Evolutionary conservation across 2,888 invertebrate genomes (phyloP).

Genomic region (Lasioglossum morio): DNA sequence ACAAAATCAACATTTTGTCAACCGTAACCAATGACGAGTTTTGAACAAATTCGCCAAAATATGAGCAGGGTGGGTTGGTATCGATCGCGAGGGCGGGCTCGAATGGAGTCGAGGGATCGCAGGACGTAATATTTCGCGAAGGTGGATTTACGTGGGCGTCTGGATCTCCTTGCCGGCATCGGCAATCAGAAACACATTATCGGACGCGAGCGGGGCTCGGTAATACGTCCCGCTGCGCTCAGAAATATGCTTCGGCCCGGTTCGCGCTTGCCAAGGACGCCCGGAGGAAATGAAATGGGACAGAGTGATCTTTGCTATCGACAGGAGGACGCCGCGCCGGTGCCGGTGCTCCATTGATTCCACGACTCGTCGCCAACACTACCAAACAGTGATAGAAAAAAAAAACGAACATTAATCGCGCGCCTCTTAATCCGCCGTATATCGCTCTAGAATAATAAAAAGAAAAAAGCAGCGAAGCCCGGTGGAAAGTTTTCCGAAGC

Average conservation of each 20-base stretch:
- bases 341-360: constrained; percentile 3
- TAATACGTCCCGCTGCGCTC: constrained; percentile 80
- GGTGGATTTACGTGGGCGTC: constrained; percentile 60
- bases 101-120: neutral
- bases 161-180: constrained; percentile 50
- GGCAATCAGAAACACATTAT: constrained; percentile 84
- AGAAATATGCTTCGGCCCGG: constrained; percentile 73
- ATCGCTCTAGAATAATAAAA: neutral
- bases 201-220: constrained; percentile 74
- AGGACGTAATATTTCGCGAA: constrained; percentile 60
- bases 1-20: neutral
- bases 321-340: neutral
- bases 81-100: neutral
- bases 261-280: constrained; percentile 43
- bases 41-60: neutral
- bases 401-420: constrained; percentile 10
- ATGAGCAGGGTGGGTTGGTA: neutral
- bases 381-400: neutral
- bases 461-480: neutral
- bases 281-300: constrained; percentile 50
- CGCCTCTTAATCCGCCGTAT: neutral
- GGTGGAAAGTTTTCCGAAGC: neutral
- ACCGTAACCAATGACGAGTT: neutral
- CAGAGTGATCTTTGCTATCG: constrained; percentile 52
- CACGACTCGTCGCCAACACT: neutral